A percentile compares a stretch with the other conserved stretches of the same genome.
These are phyloP conservation scores for Drosophila kambysellisi DNA, from an alignment of 2,888 invertebrate species.

Conservation along the genomic window DNA sequence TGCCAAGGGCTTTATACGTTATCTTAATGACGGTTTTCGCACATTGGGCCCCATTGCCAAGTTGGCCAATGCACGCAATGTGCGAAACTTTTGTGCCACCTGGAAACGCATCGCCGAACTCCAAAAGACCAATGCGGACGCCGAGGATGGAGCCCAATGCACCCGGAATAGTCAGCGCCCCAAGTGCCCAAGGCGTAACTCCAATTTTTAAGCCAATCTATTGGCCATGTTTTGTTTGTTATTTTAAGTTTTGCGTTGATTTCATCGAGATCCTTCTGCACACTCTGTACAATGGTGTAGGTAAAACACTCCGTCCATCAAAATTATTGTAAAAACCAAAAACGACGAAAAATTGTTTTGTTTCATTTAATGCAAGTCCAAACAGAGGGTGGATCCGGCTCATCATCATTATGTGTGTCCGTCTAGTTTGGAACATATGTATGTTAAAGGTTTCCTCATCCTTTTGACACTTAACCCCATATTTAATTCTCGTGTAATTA, in stretches of 20 bases:
- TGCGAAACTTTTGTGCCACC: constrained; percentile 73
- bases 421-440: constrained; percentile 55
- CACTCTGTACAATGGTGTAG: neutral
- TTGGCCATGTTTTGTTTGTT: constrained; percentile 8
- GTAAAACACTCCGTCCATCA: constrained; percentile 8
- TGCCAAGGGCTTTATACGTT: constrained; percentile 78
- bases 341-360: neutral
- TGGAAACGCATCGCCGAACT: constrained; percentile 81
- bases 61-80: constrained; percentile 77
- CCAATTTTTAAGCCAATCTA: constrained; percentile 24
- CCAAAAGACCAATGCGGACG: constrained; percentile 68
- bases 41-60: constrained; percentile 84
- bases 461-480: constrained; percentile 77
- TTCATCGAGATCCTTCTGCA: neutral
- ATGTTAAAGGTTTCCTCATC: constrained; percentile 59
- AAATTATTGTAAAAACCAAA: constrained; percentile 43
- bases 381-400: constrained; percentile 43
- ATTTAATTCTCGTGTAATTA: constrained; percentile 58
- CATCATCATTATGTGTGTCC: constrained; percentile 63
- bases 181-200: constrained; percentile 47
- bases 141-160: constrained; percentile 35
- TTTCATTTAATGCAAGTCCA: neutral
- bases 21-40: constrained; percentile 77
- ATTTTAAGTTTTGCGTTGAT: constrained; percentile 22
- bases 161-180: constrained; percentile 20